Evolutionary conservation across 2,113 vertebrate species (phyloP).

Genomic region (Rhagologus leucostigma): DNA sequence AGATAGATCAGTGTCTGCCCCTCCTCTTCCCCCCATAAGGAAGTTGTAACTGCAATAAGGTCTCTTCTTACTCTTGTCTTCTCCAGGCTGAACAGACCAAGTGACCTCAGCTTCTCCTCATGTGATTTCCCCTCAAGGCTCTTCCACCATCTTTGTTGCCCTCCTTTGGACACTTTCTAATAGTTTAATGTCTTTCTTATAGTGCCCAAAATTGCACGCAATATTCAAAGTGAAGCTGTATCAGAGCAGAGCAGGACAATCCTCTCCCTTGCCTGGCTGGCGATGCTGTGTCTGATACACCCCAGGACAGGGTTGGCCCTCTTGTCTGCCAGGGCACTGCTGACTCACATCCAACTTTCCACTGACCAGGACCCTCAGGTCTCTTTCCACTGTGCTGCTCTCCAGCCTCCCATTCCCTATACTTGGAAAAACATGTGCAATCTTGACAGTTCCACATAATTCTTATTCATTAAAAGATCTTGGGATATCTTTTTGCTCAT

Average conservation of each 20-base stretch:
- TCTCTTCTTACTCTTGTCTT: neutral
- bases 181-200: neutral
- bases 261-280: rapidly evolving
- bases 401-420: neutral
- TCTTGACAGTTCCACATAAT: neutral
- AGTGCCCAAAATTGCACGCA: neutral
- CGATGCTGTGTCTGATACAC: rapidly evolving
- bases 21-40: too few species aligned
- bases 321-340: neutral
- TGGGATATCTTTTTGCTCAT: neutral
- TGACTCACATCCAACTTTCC: rapidly evolving
- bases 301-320: rapidly evolving
- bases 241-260: neutral
- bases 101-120: neutral
- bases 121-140: rapidly evolving
- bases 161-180: neutral
- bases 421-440: neutral
- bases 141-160: neutral
- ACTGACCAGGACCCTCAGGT: rapidly evolving
- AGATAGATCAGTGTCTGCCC: neutral
- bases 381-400: neutral
- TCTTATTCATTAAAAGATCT: neutral
- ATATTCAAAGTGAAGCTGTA: rapidly evolving
- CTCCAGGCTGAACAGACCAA: neutral
- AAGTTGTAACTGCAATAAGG: neutral